Conservation (phyloP, 2,797 vertebrate species). For the Bovichtus diacanthus region DNA sequence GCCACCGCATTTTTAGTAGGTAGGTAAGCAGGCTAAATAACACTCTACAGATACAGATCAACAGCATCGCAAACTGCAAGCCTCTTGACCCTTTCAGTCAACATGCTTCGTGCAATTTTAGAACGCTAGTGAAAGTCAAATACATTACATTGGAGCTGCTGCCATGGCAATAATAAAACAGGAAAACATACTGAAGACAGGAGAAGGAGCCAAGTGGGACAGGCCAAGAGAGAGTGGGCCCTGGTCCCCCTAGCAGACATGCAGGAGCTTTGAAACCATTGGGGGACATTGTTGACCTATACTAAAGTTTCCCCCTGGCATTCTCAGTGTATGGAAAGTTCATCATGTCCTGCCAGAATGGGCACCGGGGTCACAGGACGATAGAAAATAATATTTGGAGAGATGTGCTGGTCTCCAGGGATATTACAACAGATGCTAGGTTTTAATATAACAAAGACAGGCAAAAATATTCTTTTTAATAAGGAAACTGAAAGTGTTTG, state of each 20-base stretch:
- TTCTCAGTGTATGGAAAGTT: constrained; percentile 73
- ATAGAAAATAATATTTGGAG: constrained; percentile 54
- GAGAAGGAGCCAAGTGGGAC: constrained; percentile 49
- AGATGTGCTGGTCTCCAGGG: constrained; percentile 36
- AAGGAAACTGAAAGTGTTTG: constrained; percentile 34
- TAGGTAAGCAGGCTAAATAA: neutral
- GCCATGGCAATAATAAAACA: constrained; percentile 45
- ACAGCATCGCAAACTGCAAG: neutral
- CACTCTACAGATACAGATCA: neutral
- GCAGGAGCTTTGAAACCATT: constrained; percentile 55
- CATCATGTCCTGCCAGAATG: constrained; percentile 71
- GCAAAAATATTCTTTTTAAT: neutral
- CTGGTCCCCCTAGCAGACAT: constrained; percentile 31
- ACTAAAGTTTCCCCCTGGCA: constrained; percentile 53
- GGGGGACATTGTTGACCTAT: constrained; percentile 66
- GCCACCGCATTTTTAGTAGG: neutral
- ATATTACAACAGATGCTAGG: constrained; percentile 39
- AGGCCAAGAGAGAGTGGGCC: constrained; percentile 39
- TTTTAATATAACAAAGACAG: constrained; percentile 20
- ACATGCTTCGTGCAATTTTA: constrained; percentile 24
- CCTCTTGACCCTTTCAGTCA: constrained; percentile 7
- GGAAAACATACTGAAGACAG: constrained; percentile 44
- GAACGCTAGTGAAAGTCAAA: constrained; percentile 40
- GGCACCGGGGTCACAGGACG: constrained; percentile 62
- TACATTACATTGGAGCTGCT: constrained; percentile 23